Conservation (phyloP, 2,113 vertebrate species). For the Mus musculus region GRCm39 chr12:45848501-45849000, state of each 20-base stretch:
- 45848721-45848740: not conserved
- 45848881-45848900: too few species aligned
- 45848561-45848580: not conserved
- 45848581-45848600: not conserved
- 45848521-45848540: not conserved
- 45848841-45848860: not conserved
- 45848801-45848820: not conserved
- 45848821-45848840: not conserved
- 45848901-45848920: too few species aligned
- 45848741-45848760: not conserved
- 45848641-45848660: not conserved
- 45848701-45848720: not conserved
- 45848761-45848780: not conserved
- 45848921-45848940: too few species aligned
- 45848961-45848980: not conserved
- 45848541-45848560: not conserved
- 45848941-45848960: too few species aligned
- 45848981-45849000: not conserved
- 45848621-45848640: not conserved
- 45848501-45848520: not conserved
- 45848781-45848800: not conserved
- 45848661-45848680: not conserved
- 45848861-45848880: too few species aligned
- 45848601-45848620: not conserved
- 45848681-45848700: not conserved